Conservation (phyloP, 2,797 vertebrate species). For the Melopsittacus undulatus region DNA sequence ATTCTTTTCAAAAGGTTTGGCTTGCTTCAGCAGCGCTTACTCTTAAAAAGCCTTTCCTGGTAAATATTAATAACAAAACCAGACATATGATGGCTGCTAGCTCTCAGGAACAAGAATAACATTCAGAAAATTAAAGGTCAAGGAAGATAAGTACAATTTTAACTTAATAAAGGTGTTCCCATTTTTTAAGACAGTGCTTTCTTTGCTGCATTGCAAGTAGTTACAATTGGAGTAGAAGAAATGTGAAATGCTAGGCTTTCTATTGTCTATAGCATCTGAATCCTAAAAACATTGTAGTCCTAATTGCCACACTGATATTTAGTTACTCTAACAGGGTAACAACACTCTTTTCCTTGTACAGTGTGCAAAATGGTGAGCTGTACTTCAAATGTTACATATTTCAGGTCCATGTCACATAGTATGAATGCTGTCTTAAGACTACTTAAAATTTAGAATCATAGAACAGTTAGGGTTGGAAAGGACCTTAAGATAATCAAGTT, state of each 20-base stretch:
- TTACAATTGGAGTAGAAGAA: neutral
- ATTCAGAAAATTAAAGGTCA: conserved; percentile 38
- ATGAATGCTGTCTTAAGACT: neutral
- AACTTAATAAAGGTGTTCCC: neutral
- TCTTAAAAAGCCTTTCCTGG: neutral
- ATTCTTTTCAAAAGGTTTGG: conserved; percentile 5
- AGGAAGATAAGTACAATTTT: conserved; percentile 21
- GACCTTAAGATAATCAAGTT: no score
- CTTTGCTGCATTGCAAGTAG: neutral
- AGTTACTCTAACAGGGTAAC: neutral
- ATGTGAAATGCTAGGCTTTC: neutral
- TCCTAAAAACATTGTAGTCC: conserved; percentile 23
- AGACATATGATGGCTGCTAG: neutral
- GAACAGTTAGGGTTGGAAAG: no score
- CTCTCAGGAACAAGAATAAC: neutral
- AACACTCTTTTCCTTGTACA: neutral
- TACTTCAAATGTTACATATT: neutral
- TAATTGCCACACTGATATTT: conserved; percentile 65
- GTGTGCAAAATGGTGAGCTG: neutral
- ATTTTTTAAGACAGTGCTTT: neutral
- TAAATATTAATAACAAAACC: conserved; percentile 17
- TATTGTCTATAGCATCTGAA: neutral
- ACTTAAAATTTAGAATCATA: neutral
- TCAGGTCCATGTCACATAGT: neutral
- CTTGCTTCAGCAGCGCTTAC: neutral